Conservation (phyloP, 2,113 vertebrate species). For the Poeciliopsis occidentalis region DNA sequence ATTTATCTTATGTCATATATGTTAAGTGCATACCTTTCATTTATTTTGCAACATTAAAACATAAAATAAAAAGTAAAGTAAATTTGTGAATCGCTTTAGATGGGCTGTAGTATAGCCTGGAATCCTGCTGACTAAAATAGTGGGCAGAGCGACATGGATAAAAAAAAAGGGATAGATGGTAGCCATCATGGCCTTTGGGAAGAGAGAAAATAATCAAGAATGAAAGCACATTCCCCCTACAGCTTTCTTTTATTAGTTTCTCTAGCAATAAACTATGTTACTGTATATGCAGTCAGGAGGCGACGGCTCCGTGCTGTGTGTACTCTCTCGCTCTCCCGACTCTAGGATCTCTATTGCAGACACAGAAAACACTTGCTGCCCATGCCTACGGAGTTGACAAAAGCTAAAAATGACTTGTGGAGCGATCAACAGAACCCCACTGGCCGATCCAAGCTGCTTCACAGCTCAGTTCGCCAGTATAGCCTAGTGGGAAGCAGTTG, state of each 20-base stretch:
- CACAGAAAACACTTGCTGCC: conserved; percentile 44
- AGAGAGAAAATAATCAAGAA: conserved; percentile 54
- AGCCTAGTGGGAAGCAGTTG: conserved; percentile 55
- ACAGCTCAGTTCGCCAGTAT: conserved; percentile 42
- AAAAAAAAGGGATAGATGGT: conserved; percentile 43
- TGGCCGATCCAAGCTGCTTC: conserved; percentile 46
- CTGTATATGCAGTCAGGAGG: conserved; percentile 54
- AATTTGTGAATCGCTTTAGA: conserved; percentile 3
- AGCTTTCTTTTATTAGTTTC: conserved; percentile 72
- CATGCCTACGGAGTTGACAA: conserved; percentile 35
- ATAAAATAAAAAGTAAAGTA: not conserved
- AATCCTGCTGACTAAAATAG: conserved; percentile 15
- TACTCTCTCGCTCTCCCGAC: conserved; percentile 23
- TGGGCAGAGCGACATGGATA: conserved; percentile 31
- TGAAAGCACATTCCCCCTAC: conserved; percentile 56
- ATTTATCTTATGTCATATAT: not conserved
- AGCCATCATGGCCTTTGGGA: conserved; percentile 58
- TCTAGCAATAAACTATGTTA: conserved; percentile 65
- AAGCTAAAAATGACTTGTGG: conserved; percentile 56
- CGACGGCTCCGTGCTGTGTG: conserved; percentile 39
- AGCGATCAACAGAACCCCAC: conserved; percentile 36
- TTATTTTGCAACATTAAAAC: not conserved
- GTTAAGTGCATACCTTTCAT: not conserved
- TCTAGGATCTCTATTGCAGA: conserved; percentile 43
- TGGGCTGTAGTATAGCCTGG: conserved; percentile 17